Conservation (phyloP, 2,888 invertebrate genomes). For the Napeogenes sylphis region DNA sequence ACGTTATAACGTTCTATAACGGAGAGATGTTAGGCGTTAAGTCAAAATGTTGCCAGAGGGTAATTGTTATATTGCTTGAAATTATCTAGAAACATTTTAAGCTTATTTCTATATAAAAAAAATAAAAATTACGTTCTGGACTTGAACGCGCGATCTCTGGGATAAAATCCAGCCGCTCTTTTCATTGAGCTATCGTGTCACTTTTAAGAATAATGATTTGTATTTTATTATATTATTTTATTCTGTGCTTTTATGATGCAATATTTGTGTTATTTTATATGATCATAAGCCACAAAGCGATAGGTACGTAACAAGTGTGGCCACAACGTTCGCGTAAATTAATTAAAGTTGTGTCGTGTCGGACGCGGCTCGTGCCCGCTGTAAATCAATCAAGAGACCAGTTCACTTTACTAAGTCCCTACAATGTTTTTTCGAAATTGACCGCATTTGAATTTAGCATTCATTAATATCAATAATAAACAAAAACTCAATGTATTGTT, state of each 20-base stretch:
- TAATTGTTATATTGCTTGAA: slow-evolving; percentile 11
- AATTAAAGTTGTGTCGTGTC: slow-evolving; percentile 53
- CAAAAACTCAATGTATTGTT: no score
- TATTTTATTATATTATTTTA: no score
- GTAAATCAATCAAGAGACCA: slow-evolving; percentile 54
- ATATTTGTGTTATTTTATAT: neutral
- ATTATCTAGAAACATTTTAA: neutral
- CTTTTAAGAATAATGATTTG: no score
- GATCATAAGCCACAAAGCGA: neutral
- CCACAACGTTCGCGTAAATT: slow-evolving; percentile 43
- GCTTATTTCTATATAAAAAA: no score
- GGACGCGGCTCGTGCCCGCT: slow-evolving; percentile 40
- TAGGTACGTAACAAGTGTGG: slow-evolving; percentile 6
- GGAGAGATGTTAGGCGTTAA: slow-evolving; percentile 39
- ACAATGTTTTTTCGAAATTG: slow-evolving; percentile 16
- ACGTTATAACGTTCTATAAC: slow-evolving; percentile 37
- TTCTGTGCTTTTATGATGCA: neutral
- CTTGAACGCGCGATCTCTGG: no score
- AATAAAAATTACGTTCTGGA: no score
- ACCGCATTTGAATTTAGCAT: neutral
- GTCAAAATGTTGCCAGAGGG: slow-evolving; percentile 31
- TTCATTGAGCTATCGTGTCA: no score
- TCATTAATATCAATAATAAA: no score
- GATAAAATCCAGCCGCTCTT: no score
- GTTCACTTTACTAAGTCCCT: slow-evolving; percentile 42